Evolutionary conservation across 2,797 vertebrate species (phyloP), one percentile per base, ranked within the genome.

Genomic region (Percopsis omiscomaycus): DNA sequence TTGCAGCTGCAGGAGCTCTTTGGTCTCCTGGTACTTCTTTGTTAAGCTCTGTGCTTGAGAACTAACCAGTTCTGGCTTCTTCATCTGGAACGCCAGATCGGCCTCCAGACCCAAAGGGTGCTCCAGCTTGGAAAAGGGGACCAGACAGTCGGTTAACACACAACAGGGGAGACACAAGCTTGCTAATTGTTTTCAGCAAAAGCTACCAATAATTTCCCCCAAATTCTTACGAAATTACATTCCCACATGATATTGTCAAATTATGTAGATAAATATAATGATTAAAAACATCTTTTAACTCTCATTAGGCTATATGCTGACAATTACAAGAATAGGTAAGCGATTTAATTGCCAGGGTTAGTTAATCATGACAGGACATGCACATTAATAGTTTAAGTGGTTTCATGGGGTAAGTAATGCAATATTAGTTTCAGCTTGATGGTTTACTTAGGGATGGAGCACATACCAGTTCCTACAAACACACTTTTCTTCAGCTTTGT

Each of bases 51-150:
- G 93, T 66, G 93, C 92, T 92, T 93, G 93, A 89, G 92, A 90
- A 93, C 92, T 93, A 92, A 93, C 90, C 91, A 91, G 91, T 84
- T 94, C 92, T 58, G 89, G 88, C 89, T 86, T 93, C 92, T 93
- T 93, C 93, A 45, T 92, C 93, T 93, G 93, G 83, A 91, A 89
- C 86, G 79, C 86, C 81, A 88, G 87, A 83, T 91, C 91, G 73
- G 91, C 92, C 91, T 93, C 92, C 91, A 93, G 88, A 93, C 89
- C 91, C 91, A 92, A 88, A 90, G 91, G 91, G 84, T 85, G 88
- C 88, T 93, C 93, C 92, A 93, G 93, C 93, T 94, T 94, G 89
- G 92, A 90, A 94, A 93, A 94, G 92, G 93, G 93, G 93, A 94
- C 92, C 93, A 94, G 90, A 94, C 84, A 94, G 88, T 94, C 91